Evolutionary conservation across 2,113 vertebrate species (phyloP), one percentile per base, ranked within the genome.

Genomic region (Saccopteryx bilineata): DNA sequence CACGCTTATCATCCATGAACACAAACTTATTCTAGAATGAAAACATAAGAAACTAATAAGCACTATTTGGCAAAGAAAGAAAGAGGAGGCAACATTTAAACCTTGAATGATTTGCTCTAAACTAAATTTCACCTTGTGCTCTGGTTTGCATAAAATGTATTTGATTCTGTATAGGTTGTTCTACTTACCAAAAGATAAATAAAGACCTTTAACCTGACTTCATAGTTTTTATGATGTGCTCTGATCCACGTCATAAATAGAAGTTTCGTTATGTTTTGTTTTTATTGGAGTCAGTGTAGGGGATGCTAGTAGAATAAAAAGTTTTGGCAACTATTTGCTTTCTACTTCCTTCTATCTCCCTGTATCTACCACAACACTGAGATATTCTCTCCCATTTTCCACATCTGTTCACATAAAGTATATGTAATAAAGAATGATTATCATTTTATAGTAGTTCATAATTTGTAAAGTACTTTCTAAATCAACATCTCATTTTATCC

Each of bases 131-230:
- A 66, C 46, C 28, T 84, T 46, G 39, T 31, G 28, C 5, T 63
- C 14, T 50, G 1, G 9, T 91, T 95, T 79, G 19, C n/a, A 12
- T 92, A 58, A 68, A n/a, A 83, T 23, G 0, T 33, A 80, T 50
- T 78, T 87, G 24, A 91, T 68, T 82, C 11, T 93, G 33, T 39
- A 75, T 96, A 28, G 52, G 54, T 48, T 88, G 17, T 69, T 91
- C 23, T 75, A 65, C 26, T 91, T 71, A 69, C 33, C 12, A 75
- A 63, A 63, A 86, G 48, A 58, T 12, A 26, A 74, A n/a, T 61
- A 54, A 83, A 90, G 58, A 33, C 2, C 4, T 91, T 39, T 12
- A 2, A 84, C 8, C 54, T 75, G 15, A 78, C 2, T 61, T 52
- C 28, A 28, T 93, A 15, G 17, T 31, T 81, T 93, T 85, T 66